phyloP scores from a whole-genome alignment of 2,888 invertebrate genomes.

The Papilio demoleus region DNA sequence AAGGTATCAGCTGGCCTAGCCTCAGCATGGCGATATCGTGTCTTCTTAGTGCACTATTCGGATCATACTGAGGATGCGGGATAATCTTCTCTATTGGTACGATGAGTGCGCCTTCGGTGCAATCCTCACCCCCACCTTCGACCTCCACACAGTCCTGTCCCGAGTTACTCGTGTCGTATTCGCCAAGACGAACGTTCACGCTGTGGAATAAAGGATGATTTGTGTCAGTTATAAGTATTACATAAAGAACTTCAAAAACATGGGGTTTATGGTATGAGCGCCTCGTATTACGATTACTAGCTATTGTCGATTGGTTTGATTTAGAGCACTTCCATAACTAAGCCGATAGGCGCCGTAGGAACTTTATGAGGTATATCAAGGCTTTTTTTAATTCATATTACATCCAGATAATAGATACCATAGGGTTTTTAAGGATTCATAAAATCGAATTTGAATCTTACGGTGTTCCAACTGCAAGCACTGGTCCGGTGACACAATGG shows the following conservation, averaged over 20 bases:
- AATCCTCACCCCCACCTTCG: slow-evolving; percentile 61
- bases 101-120: slow-evolving; percentile 66
- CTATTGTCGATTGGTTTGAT: no score
- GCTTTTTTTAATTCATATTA: no score
- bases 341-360: background rate
- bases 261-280: no score
- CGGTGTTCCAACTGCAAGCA: slow-evolving; percentile 65
- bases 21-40: slow-evolving; percentile 78
- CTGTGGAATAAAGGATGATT: slow-evolving; percentile 45
- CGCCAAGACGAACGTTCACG: slow-evolving; percentile 68
- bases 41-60: slow-evolving; percentile 46
- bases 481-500: slow-evolving; percentile 76
- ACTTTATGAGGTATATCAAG: background rate
- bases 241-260: background rate
- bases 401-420: no score
- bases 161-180: slow-evolving; percentile 67
- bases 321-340: background rate
- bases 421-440: no score
- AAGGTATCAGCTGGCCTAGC: slow-evolving; percentile 61
- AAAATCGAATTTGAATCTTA: slow-evolving; percentile 56
- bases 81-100: slow-evolving; percentile 67
- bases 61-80: slow-evolving; percentile 70
- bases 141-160: slow-evolving; percentile 66
- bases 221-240: background rate
- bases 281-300: no score